Evolutionary conservation across 2,888 invertebrate species (phyloP), one percentile per base, ranked within the genome.

Genomic region (Cephus nigrinus): DNA sequence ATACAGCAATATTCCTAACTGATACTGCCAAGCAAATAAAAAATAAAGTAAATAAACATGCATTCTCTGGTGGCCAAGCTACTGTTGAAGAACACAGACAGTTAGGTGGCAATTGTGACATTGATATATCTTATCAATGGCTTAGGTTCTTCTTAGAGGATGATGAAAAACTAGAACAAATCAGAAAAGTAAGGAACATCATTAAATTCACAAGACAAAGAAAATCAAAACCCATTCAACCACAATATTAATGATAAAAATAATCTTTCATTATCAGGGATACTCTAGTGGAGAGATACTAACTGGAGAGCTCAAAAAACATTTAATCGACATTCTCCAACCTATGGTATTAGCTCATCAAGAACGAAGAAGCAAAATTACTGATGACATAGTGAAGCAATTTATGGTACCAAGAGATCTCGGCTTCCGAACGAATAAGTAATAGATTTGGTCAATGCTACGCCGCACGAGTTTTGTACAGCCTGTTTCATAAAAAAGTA

Each of bases 91-190:
- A 99, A 89, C 99, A 99, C 90, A 93, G 96, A 79, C 92, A 93
- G 85, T 92, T 95, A 36, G 99, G 99, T 32, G 99, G 99, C n/a
- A 96, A 99, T 92, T 98, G 99, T 84, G 96, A 97, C 77, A 95
- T 99, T 11, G 99, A 99, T 92, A 98, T 98, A 78, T 95, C 99
- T 0, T 99, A 94, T 93, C 98, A 99, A 91, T 98, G 99, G 92
- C 93, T 99, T 35, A 95, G 94, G 35, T 99, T 98, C 92, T 99
- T 99, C 93, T 89, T 99, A 79, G 98, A 99, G 80, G 98, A 98
- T 91, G 99, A 99, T 89, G 95, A 94, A 0, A 94, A 94, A 88
- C 92, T 99, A 80, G 96, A 96, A 84, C 92, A 96, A 91, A 95
- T 98, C 75, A 91, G 93, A 88, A 92, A 93, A 92, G 95, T 95